Conservation (phyloP, 2,888 invertebrate genomes). For the Scaptomyza flava region DNA sequence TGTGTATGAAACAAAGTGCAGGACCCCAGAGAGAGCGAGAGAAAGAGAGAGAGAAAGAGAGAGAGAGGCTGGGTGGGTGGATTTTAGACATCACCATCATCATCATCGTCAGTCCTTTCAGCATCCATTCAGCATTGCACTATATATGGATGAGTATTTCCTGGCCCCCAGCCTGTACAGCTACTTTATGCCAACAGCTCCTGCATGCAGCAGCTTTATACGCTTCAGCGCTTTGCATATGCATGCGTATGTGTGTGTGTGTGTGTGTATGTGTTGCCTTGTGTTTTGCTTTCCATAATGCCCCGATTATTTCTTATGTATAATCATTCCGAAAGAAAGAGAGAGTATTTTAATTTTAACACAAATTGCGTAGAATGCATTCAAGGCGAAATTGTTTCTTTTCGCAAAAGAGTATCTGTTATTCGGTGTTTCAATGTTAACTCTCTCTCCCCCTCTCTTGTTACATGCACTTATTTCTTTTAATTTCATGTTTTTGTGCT, state of each 20-base stretch:
- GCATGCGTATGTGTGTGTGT: background rate
- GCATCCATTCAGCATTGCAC: slow-evolving; percentile 35
- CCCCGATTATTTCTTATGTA: background rate
- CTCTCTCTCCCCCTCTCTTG: background rate
- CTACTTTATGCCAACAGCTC: slow-evolving; percentile 13
- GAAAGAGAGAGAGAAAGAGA: background rate
- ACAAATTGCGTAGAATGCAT: background rate
- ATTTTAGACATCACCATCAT: background rate
- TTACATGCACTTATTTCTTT: background rate
- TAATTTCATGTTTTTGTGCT: slow-evolving; percentile 23
- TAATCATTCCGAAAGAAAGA: background rate
- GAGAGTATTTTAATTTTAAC: background rate
- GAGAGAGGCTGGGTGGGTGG: too few relatives aligned
- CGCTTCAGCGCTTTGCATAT: slow-evolving; percentile 30
- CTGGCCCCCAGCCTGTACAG: slow-evolving; percentile 5
- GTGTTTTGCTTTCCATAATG: slow-evolving; percentile 10
- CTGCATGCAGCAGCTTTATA: slow-evolving; percentile 23
- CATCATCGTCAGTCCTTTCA: slow-evolving; percentile 20
- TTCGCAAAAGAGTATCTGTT: slow-evolving; percentile 4
- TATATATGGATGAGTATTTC: slow-evolving; percentile 12
- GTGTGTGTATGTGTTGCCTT: background rate
- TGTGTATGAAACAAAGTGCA: slow-evolving; percentile 63
- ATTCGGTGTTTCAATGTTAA: background rate
- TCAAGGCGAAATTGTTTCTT: background rate
- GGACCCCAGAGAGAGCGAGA: background rate